Evolutionary conservation across 2,113 vertebrate genomes (phyloP).

Genomic region (Etheostoma spectabile): DNA sequence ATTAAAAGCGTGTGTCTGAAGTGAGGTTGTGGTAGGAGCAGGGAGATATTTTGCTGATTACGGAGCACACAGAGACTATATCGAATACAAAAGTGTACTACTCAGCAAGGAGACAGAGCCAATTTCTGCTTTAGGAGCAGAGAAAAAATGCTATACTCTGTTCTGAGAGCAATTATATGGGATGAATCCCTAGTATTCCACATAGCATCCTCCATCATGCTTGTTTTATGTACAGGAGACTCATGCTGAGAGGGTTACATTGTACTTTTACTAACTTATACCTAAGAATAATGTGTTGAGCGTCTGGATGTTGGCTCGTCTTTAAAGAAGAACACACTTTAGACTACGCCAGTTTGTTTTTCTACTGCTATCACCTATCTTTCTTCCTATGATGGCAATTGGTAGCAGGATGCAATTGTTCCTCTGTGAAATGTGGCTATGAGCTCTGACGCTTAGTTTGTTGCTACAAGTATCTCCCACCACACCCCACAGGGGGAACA

Average conservation of each 20-base stretch:
- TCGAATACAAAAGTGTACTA: constrained; percentile 35
- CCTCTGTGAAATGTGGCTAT: background rate
- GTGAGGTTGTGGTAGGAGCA: constrained; percentile 21
- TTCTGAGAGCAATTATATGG: constrained; percentile 37
- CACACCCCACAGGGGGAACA: no score
- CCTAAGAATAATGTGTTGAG: background rate
- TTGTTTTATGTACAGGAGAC: constrained; percentile 2
- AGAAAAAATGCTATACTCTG: constrained; percentile 5
- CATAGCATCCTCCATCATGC: constrained; percentile 25
- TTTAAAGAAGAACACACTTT: no score
- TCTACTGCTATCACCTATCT: background rate
- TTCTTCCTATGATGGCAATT: background rate
- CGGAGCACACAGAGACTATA: constrained; percentile 43
- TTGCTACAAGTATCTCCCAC: no score
- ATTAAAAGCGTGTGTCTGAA: constrained; percentile 40
- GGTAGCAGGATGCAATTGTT: background rate
- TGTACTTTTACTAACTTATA: background rate
- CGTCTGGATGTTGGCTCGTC: background rate
- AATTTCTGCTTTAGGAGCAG: constrained; percentile 26
- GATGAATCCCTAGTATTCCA: constrained; percentile 26
- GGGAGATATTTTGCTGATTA: constrained; percentile 48
- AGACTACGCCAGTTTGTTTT: background rate
- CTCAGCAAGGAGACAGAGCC: constrained; percentile 29
- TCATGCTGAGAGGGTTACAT: constrained; percentile 18
- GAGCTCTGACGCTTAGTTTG: no score